A percentile compares a stretch with the other conserved stretches of the same genome.
phyloP scores from a whole-genome alignment of 2,797 vertebrate species.

The Aplochiton taeniatus region DNA sequence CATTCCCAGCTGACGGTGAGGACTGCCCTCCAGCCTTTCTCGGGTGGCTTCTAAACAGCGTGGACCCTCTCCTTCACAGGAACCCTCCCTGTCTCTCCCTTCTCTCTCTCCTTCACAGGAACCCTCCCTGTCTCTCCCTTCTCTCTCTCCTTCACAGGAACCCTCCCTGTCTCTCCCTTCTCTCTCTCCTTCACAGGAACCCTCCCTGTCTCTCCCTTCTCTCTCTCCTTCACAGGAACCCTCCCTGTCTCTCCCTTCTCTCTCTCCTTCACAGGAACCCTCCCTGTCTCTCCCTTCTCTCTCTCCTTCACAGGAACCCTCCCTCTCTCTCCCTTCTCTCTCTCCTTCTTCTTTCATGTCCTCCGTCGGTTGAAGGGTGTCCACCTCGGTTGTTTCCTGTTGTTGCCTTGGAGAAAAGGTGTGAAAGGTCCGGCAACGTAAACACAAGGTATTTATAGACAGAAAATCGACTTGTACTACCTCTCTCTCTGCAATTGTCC shows the following conservation, averaged over 20 bases:
- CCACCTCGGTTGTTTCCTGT: no score
- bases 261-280: no score
- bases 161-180: not conserved
- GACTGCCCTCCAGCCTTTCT: not conserved
- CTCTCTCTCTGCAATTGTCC: conserved; percentile 21
- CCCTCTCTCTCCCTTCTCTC: not conserved
- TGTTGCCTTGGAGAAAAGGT: not conserved
- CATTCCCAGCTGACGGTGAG: not conserved
- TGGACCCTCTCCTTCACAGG: not conserved
- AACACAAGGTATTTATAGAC: not conserved
- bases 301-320: no score
- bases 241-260: not conserved
- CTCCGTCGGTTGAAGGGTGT: not conserved
- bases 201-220: no score
- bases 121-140: no score
- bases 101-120: not conserved
- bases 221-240: not conserved
- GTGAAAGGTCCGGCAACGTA: not conserved
- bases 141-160: not conserved
- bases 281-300: no score
- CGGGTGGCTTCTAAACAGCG: not conserved
- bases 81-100: not conserved
- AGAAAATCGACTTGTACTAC: conserved; percentile 3
- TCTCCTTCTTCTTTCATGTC: not conserved
- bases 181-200: not conserved